Conservation (phyloP, 2,113 vertebrate genomes). For the Nannospalax galili region DNA sequence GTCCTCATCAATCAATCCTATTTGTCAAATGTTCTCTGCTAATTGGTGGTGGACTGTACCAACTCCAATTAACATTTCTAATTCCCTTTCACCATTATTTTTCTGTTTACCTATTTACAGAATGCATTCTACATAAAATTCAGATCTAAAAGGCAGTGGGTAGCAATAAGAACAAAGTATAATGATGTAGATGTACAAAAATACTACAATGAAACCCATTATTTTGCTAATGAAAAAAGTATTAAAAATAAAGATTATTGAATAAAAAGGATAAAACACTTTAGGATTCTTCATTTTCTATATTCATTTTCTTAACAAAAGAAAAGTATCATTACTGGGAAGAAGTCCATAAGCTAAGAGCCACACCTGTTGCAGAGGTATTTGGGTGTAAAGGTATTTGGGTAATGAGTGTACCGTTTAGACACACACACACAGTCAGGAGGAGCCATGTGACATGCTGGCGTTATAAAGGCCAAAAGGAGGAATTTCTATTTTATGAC, state of each 20-base stretch:
- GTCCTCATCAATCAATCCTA: background rate
- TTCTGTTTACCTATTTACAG: background rate
- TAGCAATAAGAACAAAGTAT: background rate
- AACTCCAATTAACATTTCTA: background rate
- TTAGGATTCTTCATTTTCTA: background rate
- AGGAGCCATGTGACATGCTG: background rate
- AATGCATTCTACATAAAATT: background rate
- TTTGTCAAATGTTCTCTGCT: background rate
- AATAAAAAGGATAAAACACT: background rate
- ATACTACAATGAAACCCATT: background rate
- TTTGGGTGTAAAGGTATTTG: background rate
- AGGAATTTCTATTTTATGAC: background rate
- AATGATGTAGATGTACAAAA: background rate
- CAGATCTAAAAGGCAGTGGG: background rate
- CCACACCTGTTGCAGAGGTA: background rate
- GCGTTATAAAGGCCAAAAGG: background rate
- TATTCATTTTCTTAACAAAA: conserved; percentile 28
- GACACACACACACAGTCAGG: background rate
- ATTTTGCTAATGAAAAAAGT: background rate
- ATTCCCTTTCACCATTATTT: background rate
- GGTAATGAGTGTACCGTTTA: no score
- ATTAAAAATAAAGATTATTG: background rate
- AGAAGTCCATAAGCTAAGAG: background rate
- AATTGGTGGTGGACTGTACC: background rate
- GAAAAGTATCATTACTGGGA: background rate